Evolutionary conservation across 1,140 invertebrate species (phyloP).

Genomic region (Pseudobourletiella spinata): DNA sequence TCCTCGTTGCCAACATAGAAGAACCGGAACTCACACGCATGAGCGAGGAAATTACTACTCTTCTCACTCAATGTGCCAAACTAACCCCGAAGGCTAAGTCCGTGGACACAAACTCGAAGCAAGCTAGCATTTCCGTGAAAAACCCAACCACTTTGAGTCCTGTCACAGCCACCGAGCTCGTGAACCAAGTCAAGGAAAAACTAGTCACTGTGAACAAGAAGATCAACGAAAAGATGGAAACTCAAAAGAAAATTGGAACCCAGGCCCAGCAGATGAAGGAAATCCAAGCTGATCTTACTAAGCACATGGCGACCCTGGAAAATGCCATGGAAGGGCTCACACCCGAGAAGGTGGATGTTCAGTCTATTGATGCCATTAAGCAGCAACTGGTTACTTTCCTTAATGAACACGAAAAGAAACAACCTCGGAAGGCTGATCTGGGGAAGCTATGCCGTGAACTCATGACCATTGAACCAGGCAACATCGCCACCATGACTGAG

Average conservation of each 20-base stretch:
- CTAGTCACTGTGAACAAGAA: slow-evolving; percentile 58
- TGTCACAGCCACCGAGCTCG: slow-evolving; percentile 55
- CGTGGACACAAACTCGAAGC: slow-evolving; percentile 57
- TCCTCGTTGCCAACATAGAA: slow-evolving; percentile 26
- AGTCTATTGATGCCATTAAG: slow-evolving; percentile 51
- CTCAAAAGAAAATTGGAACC: slow-evolving; percentile 37
- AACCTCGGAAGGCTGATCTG: slow-evolving; percentile 50
- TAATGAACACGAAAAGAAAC: slow-evolving; percentile 46
- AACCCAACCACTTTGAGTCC: slow-evolving; percentile 58
- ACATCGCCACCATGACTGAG: slow-evolving; percentile 66
- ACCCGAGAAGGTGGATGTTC: slow-evolving; percentile 39
- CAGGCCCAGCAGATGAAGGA: slow-evolving; percentile 35
- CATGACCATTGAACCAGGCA: slow-evolving; percentile 69
- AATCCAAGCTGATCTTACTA: slow-evolving; percentile 12
- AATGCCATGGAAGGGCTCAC: slow-evolving; percentile 32
- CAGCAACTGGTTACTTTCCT: slow-evolving; percentile 38
- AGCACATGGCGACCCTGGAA: slow-evolving; percentile 13
- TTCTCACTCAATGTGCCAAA: slow-evolving; percentile 54
- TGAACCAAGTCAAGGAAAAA: slow-evolving; percentile 61
- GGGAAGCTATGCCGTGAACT: slow-evolving; percentile 61
- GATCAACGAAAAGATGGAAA: slow-evolving; percentile 49
- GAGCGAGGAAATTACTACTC: slow-evolving; percentile 46
- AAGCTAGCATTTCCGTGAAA: slow-evolving; percentile 47
- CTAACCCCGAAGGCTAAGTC: slow-evolving; percentile 59
- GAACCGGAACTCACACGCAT: slow-evolving; percentile 29